Conservation (phyloP, 2,113 vertebrate genomes). For the Gallinago undulata region DNA sequence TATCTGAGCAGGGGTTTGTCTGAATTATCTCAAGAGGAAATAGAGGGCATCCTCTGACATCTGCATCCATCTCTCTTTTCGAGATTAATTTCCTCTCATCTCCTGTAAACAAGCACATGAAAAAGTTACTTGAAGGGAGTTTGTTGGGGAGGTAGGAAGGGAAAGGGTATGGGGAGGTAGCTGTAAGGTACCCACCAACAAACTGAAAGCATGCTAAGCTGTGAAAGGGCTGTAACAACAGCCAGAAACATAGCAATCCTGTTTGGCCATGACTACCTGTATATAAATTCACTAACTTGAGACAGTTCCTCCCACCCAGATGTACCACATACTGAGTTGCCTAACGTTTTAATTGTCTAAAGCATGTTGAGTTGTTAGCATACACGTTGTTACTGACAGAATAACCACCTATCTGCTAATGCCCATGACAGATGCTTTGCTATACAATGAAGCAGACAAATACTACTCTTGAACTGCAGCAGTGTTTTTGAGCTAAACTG, state of each 20-base stretch:
- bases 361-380: background rate
- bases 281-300: background rate
- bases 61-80: slow-evolving; percentile 47
- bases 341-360: background rate
- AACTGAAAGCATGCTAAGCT: background rate
- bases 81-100: slow-evolving; percentile 33
- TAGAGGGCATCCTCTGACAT: slow-evolving; percentile 37
- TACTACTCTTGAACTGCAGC: background rate
- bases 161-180: background rate
- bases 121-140: background rate
- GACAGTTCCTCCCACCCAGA: background rate
- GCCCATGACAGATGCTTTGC: background rate
- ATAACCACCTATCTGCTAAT: background rate
- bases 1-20: slow-evolving; percentile 42
- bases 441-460: background rate
- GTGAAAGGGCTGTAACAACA: background rate
- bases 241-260: background rate
- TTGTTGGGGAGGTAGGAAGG: background rate
- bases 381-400: background rate
- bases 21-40: slow-evolving; percentile 64
- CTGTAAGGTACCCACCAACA: background rate
- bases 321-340: background rate
- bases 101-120: slow-evolving; percentile 5
- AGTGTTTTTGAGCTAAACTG: background rate
- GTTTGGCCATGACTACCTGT: background rate